Evolutionary conservation across 2,888 invertebrate genomes (phyloP), one percentile per base, ranked within the genome.

Genomic region (Leuctra nigra): DNA sequence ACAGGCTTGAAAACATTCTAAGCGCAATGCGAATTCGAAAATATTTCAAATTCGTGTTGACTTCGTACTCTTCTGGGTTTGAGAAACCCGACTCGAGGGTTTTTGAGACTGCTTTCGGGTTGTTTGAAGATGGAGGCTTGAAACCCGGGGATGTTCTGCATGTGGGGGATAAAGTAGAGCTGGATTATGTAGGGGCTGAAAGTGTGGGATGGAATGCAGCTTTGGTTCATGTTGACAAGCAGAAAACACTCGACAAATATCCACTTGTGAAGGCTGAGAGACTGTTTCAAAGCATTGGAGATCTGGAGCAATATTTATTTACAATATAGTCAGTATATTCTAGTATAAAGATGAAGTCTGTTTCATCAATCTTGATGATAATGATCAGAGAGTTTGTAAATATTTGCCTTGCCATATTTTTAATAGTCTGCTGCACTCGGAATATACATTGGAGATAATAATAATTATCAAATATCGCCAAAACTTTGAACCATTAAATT

Each of bases 101-200:
- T 65, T 95, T 91, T 67, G 65, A 73, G 29, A 67, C 67, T 55
- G 77, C 79, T 13, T 33, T 18, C 13, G 22, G 7, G 1, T 20
- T 50, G 6, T 71, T 73, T 11, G 62, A 75, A 52, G 44, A 50
- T 20, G 56, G 66, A 2, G 61, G 69, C 39, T 64, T 82, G 1
- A 68, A 72, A 54, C 78, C 87, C 0, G 67, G 74, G 1, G 80
- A 90, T 65, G 86, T 87, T 54, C 69, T 92, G 2, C 95, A 95
- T 68, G 77, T 95, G 52, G 94, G 95, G 1, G 90, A 95, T 72
- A 82, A 84, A 61, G 68, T 84, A 1, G 71, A 77, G 25, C 78
- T 84, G 33, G 95, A 95, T 72, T 94, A 87, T 69, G 63, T 79
- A 20, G 94, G 87, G 1, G 91, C 94, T 0, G 78, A 69, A 63